These are phyloP conservation scores for Lochmaea capreae DNA, from an alignment of 2,888 invertebrate species.

Conservation along the genomic window DNA sequence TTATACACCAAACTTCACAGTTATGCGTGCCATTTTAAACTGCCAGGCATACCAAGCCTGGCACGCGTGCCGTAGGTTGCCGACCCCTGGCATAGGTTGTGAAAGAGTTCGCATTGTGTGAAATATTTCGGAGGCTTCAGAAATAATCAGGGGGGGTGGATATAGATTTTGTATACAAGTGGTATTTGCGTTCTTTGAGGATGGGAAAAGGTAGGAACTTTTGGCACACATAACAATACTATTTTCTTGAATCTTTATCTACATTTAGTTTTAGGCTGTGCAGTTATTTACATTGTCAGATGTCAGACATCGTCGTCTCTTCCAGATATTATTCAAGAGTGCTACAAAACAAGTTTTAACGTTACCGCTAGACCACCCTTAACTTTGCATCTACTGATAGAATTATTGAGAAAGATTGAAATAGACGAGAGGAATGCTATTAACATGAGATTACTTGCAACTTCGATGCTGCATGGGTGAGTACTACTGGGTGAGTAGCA, in stretches of 20 bases:
- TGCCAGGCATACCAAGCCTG: too few species aligned
- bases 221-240: too few species aligned
- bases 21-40: too few species aligned
- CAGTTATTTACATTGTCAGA: slow-evolving; percentile 48
- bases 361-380: slow-evolving; percentile 67
- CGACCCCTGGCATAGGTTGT: too few species aligned
- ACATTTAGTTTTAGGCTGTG: slow-evolving; percentile 33
- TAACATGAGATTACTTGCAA: slow-evolving; percentile 69
- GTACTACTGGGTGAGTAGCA: slow-evolving; percentile 63
- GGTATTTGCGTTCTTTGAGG: too few species aligned
- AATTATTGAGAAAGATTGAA: slow-evolving; percentile 74
- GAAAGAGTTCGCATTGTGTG: too few species aligned
- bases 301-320: slow-evolving; percentile 64
- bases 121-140: too few species aligned
- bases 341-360: slow-evolving; percentile 70
- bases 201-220: too few species aligned
- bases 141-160: too few species aligned
- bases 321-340: slow-evolving; percentile 70
- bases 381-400: slow-evolving; percentile 71
- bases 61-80: too few species aligned
- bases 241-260: neutral
- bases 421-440: slow-evolving; percentile 66
- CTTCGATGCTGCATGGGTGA: slow-evolving; percentile 72
- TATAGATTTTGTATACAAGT: too few species aligned
- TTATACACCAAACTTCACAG: too few species aligned